Evolutionary conservation across 2,888 invertebrate genomes (phyloP).

Genomic region (Terebella lapidaria): DNA sequence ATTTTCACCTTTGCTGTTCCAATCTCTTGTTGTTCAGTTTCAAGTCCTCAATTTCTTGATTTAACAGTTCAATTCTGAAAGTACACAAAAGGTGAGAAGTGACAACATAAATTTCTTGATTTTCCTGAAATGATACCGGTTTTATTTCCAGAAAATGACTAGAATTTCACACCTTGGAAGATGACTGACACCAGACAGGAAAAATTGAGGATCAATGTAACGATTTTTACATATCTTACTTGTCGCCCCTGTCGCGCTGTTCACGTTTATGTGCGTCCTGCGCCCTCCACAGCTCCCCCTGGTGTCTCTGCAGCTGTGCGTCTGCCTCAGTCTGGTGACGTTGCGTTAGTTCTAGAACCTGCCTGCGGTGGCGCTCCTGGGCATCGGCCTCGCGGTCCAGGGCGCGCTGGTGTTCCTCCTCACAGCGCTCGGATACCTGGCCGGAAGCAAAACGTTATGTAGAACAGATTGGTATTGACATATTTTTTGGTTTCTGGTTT

Average conservation of each 20-base stretch:
- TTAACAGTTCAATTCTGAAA: neutral
- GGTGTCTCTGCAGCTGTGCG: slow-evolving; percentile 28
- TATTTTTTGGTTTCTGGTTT: neutral
- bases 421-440: neutral
- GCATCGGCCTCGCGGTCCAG: slow-evolving; percentile 20
- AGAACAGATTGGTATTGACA: neutral
- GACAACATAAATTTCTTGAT: no score
- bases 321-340: slow-evolving; percentile 36
- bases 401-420: neutral
- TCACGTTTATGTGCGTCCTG: neutral
- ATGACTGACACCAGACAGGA: no score
- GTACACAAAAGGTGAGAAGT: neutral
- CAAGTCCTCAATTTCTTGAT: slow-evolving; percentile 1
- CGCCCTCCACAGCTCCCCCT: slow-evolving; percentile 25
- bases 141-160: no score
- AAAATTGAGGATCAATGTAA: no score
- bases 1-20: neutral
- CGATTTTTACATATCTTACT: no score
- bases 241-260: neutral
- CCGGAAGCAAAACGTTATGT: neutral
- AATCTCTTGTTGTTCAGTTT: neutral
- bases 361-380: slow-evolving; percentile 33
- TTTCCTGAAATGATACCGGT: no score
- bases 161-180: no score
- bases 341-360: slow-evolving; percentile 35